These are phyloP conservation scores for Patiria pectinifera DNA, from an alignment of 53 echinoderm and acorn worm genomes.

Conservation along the genomic window DNA sequence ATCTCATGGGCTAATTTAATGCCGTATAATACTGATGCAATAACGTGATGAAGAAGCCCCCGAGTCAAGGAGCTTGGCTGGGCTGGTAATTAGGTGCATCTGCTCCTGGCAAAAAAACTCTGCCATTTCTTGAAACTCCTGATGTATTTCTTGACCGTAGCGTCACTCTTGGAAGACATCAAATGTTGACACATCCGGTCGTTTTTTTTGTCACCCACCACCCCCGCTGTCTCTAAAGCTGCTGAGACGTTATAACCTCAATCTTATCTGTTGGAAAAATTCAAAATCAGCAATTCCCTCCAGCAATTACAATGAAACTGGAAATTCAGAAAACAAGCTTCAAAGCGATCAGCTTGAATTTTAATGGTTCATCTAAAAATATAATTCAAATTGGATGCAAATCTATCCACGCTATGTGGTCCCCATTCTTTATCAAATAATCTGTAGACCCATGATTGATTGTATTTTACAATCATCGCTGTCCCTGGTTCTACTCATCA, in stretches of 20 bases:
- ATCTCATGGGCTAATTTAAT: conserved; percentile 59
- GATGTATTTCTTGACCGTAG: conserved; percentile 41
- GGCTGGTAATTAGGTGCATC: conserved; percentile 39
- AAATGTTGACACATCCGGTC: conserved; percentile 37
- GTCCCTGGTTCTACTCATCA: conserved; percentile 2
- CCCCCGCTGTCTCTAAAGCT: conserved; percentile 7
- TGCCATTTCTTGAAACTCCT: conserved; percentile 40
- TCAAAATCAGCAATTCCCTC: not conserved
- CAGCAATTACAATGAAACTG: not conserved
- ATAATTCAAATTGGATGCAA: conserved; percentile 63
- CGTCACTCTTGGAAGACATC: conserved; percentile 42
- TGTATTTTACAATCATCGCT: conserved; percentile 25
- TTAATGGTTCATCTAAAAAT: conserved; percentile 4
- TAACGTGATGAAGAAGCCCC: conserved; percentile 31
- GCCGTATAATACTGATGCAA: conserved; percentile 29
- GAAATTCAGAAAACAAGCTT: conserved; percentile 16
- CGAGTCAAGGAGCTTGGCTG: conserved; percentile 37
- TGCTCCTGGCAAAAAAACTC: conserved; percentile 23
- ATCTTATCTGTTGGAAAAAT: conserved; percentile 47
- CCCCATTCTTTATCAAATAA: conserved; percentile 29
- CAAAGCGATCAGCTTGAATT: conserved; percentile 58
- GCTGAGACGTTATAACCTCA: not conserved
- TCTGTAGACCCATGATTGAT: not conserved
- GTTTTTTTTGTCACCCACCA: not conserved
- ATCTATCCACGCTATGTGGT: conserved; percentile 51